Percentiles rank a stretch among this genome's conserved stretches.
These are phyloP conservation scores for Lepus europaeus DNA, from an alignment of 2,113 vertebrate species.

Conservation along the genomic window DNA sequence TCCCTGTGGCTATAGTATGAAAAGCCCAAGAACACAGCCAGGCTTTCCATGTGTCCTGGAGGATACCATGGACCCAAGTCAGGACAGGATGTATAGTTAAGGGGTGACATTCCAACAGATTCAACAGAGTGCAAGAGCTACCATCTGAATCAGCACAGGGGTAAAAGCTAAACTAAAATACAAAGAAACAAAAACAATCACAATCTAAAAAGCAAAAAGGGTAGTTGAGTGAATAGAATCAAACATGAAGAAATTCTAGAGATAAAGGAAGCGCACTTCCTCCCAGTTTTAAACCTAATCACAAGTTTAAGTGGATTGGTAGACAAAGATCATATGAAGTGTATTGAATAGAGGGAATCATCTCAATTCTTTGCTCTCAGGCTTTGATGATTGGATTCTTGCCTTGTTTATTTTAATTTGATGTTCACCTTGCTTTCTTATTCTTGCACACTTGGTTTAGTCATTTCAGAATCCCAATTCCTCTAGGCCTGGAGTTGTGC, in stretches of 20 bases:
- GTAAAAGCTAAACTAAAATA: conserved; percentile 28
- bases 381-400: not conserved
- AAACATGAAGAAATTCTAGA: conserved; percentile 12
- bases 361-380: not conserved
- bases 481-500: not conserved
- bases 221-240: not conserved
- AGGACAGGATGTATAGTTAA: not conserved
- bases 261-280: not conserved
- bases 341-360: not conserved
- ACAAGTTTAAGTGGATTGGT: not conserved
- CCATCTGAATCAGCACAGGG: not conserved
- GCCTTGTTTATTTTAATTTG: conserved; percentile 21
- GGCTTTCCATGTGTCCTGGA: not conserved
- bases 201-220: conserved; percentile 41
- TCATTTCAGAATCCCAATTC: not conserved
- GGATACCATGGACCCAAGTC: not conserved
- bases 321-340: not conserved
- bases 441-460: not conserved
- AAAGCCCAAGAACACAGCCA: conserved; percentile 15
- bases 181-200: not conserved
- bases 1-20: not conserved
- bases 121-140: not conserved
- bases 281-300: not conserved
- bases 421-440: conserved; percentile 6
- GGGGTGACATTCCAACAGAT: not conserved